Base-by-base conservation (phyloP, 1,140 invertebrate genomes). In the Eubasilissa regina region DNA sequence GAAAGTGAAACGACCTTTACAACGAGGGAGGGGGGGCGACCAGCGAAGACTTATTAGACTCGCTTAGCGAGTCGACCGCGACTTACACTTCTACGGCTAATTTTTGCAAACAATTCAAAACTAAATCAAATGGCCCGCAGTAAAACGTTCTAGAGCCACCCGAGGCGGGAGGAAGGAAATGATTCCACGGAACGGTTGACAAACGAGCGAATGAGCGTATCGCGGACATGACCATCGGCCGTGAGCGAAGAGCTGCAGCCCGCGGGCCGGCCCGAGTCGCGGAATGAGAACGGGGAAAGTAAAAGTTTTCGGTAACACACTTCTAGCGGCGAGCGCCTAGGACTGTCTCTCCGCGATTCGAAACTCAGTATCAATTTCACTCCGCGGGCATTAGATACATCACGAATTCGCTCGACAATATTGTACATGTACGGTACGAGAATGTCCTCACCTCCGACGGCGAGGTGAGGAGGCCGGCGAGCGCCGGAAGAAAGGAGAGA, bases 251-350 rank as follows among this genome's bases (percentile, higher is more conserved):
- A 12, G 12, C 19, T n/a, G 56, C 56, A 6, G 58, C 75, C 75
- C 75, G 35, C 47, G 45, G 58, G 43, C 73, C 60, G 35, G 75
- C 58, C 60, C 48, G 62, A 75, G 72, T 80, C 79, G 73, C 74
- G 64, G 73, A 80, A 77, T 56, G 68, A 77, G 66, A 80, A 74
- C 75, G 68, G 79, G 66, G 75, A 80, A 80, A 80, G 79, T 80
- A 80, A 80, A 80, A 80, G 75, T 80, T 80, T 80, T 80, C 78
- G 62, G 73, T 75, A 80, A 80, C 78, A 75, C 73, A 75, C 78
- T 80, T 80, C 72, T 44, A 48, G 43, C 25, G 25, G 4, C 78
- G 68, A 62, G 48, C 60, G 58, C 19, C 17, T 75, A 62, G 72
- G 51, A 55, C 47, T 79, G 70, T 80, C 60, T 75, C 78, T 80